These are phyloP conservation scores for Drosophila trapezifrons DNA, from an alignment of 1,140 invertebrate genomes.

Conservation along the genomic window DNA sequence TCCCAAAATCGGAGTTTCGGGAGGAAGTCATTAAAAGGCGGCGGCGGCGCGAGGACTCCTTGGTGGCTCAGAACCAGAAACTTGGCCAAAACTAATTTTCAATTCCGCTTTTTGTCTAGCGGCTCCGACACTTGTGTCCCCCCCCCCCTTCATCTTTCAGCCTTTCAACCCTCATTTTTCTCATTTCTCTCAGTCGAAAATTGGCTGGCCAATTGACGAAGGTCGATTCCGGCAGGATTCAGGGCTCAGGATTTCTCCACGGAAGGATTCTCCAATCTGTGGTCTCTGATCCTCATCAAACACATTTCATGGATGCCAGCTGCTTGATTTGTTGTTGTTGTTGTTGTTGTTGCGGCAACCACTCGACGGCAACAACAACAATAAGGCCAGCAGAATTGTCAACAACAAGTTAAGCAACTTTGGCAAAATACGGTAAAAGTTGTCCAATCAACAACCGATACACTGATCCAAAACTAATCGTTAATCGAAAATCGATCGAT, in stretches of 20 bases:
- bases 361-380: constrained; percentile 1
- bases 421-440: constrained; percentile 46
- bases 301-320: constrained; percentile 62
- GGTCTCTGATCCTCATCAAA: constrained; percentile 68
- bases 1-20: constrained; percentile 14
- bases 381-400: constrained; percentile 41
- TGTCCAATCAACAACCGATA: constrained; percentile 16
- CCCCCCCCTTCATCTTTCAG: constrained; percentile 5
- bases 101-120: constrained; percentile 73
- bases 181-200: constrained; percentile 36
- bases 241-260: constrained; percentile 21
- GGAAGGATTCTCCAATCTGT: constrained; percentile 37
- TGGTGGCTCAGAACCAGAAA: background rate
- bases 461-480: constrained; percentile 30
- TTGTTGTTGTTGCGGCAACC: constrained; percentile 32
- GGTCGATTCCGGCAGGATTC: constrained; percentile 30
- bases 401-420: constrained; percentile 48
- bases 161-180: constrained; percentile 17
- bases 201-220: constrained; percentile 61
- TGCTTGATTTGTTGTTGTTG: constrained; percentile 41
- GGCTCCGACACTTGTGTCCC: constrained; percentile 55
- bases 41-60: constrained; percentile 20
- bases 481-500: constrained; percentile 12
- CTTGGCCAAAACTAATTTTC: constrained; percentile 56
- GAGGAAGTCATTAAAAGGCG: constrained; percentile 71